These are phyloP conservation scores for Catharus minimus DNA, from an alignment of 2,113 vertebrate genomes.

Conservation along the genomic window DNA sequence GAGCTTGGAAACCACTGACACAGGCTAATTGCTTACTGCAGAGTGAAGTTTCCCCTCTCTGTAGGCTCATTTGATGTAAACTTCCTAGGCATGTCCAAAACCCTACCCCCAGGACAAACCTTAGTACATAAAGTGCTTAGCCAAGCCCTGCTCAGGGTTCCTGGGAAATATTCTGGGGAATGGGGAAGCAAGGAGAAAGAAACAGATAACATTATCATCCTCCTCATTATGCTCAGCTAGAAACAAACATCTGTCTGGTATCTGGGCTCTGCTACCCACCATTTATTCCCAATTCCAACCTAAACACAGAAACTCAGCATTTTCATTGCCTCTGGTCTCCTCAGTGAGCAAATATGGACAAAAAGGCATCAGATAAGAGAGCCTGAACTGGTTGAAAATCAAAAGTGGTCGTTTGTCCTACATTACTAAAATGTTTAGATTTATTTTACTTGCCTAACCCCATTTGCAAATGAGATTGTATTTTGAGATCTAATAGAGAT, in stretches of 20 bases:
- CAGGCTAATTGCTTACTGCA: conserved; percentile 9
- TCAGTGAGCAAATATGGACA: neutral
- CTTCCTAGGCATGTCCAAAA: conserved; percentile 18
- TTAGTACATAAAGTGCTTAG: neutral
- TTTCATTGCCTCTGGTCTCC: neutral
- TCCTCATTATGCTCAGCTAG: neutral
- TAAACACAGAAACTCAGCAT: neutral
- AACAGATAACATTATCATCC: neutral
- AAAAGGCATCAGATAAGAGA: neutral
- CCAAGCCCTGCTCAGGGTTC: neutral
- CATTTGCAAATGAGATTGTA: conserved; percentile 8
- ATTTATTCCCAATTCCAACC: neutral
- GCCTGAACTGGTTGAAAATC: neutral
- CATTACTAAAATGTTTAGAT: neutral
- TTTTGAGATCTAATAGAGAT: neutral
- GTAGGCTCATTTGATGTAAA: conserved; percentile 1
- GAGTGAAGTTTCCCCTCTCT: neutral
- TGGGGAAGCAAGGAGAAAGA: neutral
- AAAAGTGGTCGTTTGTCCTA: neutral
- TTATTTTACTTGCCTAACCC: neutral
- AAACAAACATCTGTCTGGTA: conserved; percentile 31
- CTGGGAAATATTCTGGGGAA: conserved; percentile 8
- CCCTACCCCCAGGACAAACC: neutral
- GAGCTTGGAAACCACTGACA: conserved; percentile 9
- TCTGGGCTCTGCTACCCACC: conserved; percentile 4